Evolutionary conservation across 2,113 vertebrate genomes (phyloP), one percentile per base, ranked within the genome.

Genomic region (Harpagus bidentatus): DNA sequence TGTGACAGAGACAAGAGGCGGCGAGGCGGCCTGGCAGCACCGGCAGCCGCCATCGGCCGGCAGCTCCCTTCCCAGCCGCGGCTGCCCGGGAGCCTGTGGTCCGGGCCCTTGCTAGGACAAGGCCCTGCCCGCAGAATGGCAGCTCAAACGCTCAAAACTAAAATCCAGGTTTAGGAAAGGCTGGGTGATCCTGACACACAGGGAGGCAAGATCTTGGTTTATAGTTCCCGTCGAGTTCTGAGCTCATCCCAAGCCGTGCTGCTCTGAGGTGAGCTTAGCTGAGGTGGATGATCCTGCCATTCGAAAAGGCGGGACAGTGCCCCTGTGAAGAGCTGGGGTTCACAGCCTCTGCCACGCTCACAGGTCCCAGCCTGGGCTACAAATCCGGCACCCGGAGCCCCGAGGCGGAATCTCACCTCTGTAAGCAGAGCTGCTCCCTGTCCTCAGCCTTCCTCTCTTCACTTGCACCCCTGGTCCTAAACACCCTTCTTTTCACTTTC

Each of bases 41-140:
- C 2, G n/a, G n/a, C n/a, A 14, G 58, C 58, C 16, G 25, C 50
- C 26, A 10, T 28, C 3, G 0, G 16, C 5, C 3, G 1, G 31
- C 36, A 61, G 45, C 17, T 42, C 26, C 67, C 10, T 26, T 31
- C 31, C n/a, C 18, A 22, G 53, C 25, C 10, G 8, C 14, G 43
- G 23, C 50, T 66, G 43, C 76, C 47, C 16, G 21, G 7, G 28
- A 45, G 48, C n/a, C 16, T 9, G n/a, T 29, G 18, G 36, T 38
- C 34, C 69, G 43, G 26, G 31, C 20, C 26, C 48, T 38, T 7
- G 0, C 18, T 16, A 26, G 40, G 77, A 47, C 32, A 47, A 28
- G 11, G 32, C 11, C 31, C 67, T 72, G 42, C 8, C 52, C 2
- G 6, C 10, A 59, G 22, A 42, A 10, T 1, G 6, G 21, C 18